These are phyloP conservation scores for Salvator merianae DNA, from an alignment of 2,113 vertebrate genomes.

Conservation along the genomic window DNA sequence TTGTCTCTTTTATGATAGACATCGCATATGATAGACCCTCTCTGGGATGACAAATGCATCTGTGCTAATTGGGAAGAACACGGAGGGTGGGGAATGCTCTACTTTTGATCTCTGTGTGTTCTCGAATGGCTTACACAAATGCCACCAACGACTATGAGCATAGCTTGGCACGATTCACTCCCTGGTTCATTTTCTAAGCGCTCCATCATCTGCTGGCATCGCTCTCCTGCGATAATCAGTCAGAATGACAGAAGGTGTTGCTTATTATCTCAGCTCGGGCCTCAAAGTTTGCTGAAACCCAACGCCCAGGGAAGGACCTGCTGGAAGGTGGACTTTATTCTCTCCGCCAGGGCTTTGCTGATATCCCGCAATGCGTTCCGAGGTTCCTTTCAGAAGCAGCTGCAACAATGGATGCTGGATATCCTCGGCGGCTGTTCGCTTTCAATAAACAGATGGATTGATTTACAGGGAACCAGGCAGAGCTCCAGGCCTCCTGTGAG, in stretches of 20 bases:
- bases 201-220: conserved; percentile 6
- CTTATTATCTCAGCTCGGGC: conserved; percentile 38
- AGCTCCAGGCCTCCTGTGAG: conserved; percentile 23
- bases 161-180: conserved; percentile 14
- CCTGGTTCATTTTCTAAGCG: conserved; percentile 6
- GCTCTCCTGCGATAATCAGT: neutral
- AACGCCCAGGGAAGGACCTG: conserved; percentile 36
- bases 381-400: conserved; percentile 58
- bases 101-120: conserved; percentile 38
- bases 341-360: conserved; percentile 52
- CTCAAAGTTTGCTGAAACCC: conserved; percentile 42
- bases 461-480: conserved; percentile 47
- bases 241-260: conserved; percentile 18
- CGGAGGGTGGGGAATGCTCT: no score
- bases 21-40: no score
- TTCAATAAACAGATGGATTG: conserved; percentile 61
- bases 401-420: conserved; percentile 43
- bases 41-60: no score
- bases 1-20: no score
- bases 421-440: conserved; percentile 53
- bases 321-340: conserved; percentile 47
- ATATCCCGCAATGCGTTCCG: conserved; percentile 56
- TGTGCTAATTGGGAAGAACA: neutral
- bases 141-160: neutral
- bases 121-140: conserved; percentile 38